A percentile compares a stretch with the other conserved stretches of the same genome.
These are phyloP conservation scores for Heterochromis multidens DNA, from an alignment of 2,113 vertebrate species.

Conservation along the genomic window DNA sequence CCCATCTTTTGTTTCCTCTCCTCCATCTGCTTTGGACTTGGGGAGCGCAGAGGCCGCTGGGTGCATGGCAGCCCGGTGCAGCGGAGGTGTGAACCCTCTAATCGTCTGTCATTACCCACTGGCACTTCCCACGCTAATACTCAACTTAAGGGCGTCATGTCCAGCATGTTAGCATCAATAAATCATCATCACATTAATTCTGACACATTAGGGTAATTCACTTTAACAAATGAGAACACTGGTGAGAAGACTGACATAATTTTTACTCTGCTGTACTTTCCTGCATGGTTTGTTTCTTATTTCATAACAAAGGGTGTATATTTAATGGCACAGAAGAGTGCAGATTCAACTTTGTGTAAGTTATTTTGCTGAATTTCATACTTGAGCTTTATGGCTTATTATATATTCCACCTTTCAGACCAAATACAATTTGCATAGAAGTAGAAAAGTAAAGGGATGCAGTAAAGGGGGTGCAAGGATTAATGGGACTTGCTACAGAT, in stretches of 20 bases:
- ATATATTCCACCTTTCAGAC: background rate
- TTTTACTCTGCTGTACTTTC: background rate
- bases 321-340: background rate
- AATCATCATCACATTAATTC: conserved; percentile 13
- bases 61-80: background rate
- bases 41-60: background rate
- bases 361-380: background rate
- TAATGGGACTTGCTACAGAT: background rate
- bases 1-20: background rate
- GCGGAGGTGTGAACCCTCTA: conserved; percentile 48
- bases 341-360: background rate
- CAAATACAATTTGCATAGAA: background rate
- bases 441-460: background rate
- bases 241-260: background rate
- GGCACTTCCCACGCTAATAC: conserved; percentile 32
- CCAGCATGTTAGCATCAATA: conserved; percentile 25
- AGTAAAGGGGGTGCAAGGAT: background rate
- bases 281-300: background rate
- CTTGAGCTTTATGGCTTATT: background rate
- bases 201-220: conserved; percentile 25
- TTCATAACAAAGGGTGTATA: background rate
- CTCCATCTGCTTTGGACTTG: background rate
- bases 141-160: conserved; percentile 12
- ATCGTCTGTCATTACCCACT: conserved; percentile 40
- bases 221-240: background rate